Evolutionary conservation across 2,888 invertebrate genomes (phyloP).

Genomic region (Euplexia lucipara): DNA sequence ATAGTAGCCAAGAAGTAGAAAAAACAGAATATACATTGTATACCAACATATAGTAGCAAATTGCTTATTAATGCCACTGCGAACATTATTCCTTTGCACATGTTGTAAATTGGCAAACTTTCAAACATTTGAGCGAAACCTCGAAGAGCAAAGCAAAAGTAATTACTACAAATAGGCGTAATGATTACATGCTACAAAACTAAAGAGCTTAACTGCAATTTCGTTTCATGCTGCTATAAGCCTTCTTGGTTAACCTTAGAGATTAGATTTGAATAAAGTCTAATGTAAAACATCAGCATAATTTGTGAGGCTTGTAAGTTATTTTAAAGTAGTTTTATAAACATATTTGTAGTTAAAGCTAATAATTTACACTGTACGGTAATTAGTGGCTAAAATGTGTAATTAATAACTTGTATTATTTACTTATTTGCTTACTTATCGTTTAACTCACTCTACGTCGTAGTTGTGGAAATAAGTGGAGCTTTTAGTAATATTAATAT

Average conservation of each 20-base stretch:
- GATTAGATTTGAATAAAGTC: not conserved
- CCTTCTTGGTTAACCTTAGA: not conserved
- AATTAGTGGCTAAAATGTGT: conserved; percentile 7
- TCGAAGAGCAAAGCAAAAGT: conserved; percentile 29
- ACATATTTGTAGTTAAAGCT: conserved; percentile 22
- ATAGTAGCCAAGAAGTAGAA: too few relatives aligned
- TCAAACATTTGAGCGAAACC: conserved; percentile 19
- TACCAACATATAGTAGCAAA: not conserved
- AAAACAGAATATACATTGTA: not conserved
- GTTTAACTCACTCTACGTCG: not conserved
- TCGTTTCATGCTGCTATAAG: not conserved
- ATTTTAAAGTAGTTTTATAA: conserved; percentile 33
- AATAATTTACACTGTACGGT: conserved; percentile 16
- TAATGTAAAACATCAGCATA: not conserved
- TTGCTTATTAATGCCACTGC: not conserved
- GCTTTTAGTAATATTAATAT: conserved; percentile 24
- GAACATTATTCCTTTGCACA: conserved; percentile 6
- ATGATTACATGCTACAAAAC: conserved; percentile 19
- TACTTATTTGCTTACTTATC: not conserved
- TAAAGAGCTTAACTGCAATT: conserved; percentile 4
- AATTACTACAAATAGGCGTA: conserved; percentile 39
- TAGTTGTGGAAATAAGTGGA: not conserved
- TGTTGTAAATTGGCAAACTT: conserved; percentile 36
- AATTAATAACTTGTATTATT: conserved; percentile 1
- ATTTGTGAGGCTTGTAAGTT: not conserved